Evolutionary conservation across 1,140 invertebrate species (phyloP).

Genomic region (Delia radicum): DNA sequence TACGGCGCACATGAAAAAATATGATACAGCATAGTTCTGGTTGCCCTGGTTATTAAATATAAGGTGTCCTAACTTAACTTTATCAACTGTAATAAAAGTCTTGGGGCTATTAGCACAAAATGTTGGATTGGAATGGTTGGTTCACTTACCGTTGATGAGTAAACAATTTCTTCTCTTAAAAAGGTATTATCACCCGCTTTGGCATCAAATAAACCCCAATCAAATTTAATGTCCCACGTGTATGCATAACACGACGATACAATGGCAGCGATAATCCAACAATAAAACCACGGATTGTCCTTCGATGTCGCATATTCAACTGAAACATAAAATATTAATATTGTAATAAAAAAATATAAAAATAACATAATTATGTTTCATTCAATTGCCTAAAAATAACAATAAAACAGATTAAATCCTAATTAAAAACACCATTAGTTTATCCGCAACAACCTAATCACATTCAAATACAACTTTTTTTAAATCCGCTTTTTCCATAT

Average conservation of each 20-base stretch:
- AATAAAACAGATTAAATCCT: neutral
- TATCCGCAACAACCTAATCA: no score
- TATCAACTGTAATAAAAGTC: no score
- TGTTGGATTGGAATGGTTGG: no score
- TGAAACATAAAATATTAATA: slow-evolving; percentile 57
- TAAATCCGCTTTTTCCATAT: no score
- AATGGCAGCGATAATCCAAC: slow-evolving; percentile 75
- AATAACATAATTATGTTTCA: neutral
- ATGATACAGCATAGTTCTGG: no score
- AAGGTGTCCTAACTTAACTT: no score
- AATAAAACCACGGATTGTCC: slow-evolving; percentile 79
- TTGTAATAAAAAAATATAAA: no score
- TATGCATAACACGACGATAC: slow-evolving; percentile 86
- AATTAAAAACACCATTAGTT: neutral
- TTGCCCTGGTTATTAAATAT: no score
- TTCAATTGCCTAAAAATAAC: neutral
- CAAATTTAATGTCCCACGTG: slow-evolving; percentile 96
- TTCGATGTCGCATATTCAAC: slow-evolving; percentile 62
- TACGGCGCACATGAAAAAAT: no score
- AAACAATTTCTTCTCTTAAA: slow-evolving; percentile 77
- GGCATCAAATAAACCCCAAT: slow-evolving; percentile 95
- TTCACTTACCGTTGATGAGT: slow-evolving; percentile 64
- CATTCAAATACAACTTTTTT: no score
- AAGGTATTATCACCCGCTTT: slow-evolving; percentile 78
- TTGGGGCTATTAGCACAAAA: no score